A percentile compares a stretch with the other conserved stretches of the same genome.
Evolutionary conservation across 2,113 vertebrate genomes (phyloP).

Genomic region (Eolophus roseicapilla): DNA sequence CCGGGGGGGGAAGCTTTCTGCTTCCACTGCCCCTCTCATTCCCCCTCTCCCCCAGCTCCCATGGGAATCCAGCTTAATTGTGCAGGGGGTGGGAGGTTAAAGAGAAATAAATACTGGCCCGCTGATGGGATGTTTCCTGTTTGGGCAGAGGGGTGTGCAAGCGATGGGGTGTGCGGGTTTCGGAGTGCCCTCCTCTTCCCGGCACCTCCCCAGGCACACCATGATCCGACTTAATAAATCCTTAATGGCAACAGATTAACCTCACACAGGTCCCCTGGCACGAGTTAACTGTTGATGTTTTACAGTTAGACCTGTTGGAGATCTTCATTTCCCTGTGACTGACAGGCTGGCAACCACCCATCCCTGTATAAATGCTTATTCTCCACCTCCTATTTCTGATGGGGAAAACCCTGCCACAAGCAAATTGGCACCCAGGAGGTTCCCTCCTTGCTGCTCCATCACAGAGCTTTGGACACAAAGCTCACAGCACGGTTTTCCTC

Average conservation of each 20-base stretch:
- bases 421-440: fast-evolving
- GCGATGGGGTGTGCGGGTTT: background rate
- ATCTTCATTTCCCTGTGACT: background rate
- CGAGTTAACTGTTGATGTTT: background rate
- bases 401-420: background rate
- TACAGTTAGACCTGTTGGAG: background rate
- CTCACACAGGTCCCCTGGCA: background rate
- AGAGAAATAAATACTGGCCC: conserved; percentile 25
- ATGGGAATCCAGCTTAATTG: background rate
- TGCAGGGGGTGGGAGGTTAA: conserved; percentile 38
- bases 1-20: conserved; percentile 1
- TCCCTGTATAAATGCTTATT: background rate
- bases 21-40: conserved; percentile 1
- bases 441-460: background rate
- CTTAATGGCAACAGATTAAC: conserved; percentile 5
- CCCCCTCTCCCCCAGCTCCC: conserved; percentile 8
- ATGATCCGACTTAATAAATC: background rate
- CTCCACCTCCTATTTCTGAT: background rate
- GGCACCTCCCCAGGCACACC: background rate
- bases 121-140: conserved; percentile 48
- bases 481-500: fast-evolving
- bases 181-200: background rate
- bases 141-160: background rate
- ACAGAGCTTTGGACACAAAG: background rate
- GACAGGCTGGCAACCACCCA: background rate